A percentile compares a stretch with the other conserved stretches of the same genome.
Conservation (phyloP, 2,888 invertebrate genomes). For the Dynastes grantii region DNA sequence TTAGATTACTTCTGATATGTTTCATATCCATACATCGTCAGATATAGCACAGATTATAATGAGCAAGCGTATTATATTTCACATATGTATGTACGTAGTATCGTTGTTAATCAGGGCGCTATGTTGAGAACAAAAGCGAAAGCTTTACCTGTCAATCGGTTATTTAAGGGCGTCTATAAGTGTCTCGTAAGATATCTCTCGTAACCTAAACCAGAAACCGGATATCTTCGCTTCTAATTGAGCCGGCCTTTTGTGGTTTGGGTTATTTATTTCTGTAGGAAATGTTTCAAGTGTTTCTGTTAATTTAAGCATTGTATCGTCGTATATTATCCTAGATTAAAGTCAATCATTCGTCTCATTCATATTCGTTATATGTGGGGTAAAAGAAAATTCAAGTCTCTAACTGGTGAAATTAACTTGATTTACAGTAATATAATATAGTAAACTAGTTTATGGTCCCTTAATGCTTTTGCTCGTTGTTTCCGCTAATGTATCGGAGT, state of each 20-base stretch:
- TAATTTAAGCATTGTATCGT: neutral
- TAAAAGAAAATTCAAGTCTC: too few species aligned
- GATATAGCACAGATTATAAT: neutral
- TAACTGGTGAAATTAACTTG: too few species aligned
- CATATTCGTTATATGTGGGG: too few species aligned
- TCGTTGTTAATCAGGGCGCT: conserved; percentile 30
- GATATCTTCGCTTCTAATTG: conserved; percentile 67
- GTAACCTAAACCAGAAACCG: conserved; percentile 64
- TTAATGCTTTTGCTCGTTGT: too few species aligned
- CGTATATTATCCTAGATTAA: neutral
- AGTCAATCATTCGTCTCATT: neutral
- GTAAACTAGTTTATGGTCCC: too few species aligned
- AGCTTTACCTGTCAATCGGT: conserved; percentile 48
- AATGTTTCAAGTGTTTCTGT: conserved; percentile 1
- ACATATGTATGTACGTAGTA: neutral
- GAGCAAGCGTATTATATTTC: conserved; percentile 23
- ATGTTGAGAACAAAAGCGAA: conserved; percentile 24
- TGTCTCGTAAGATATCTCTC: conserved; percentile 60
- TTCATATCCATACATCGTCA: conserved; percentile 2
- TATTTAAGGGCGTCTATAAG: conserved; percentile 62
- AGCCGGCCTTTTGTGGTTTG: conserved; percentile 50
- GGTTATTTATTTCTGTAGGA: conserved; percentile 32
- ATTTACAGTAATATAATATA: too few species aligned
- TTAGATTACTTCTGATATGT: neutral
- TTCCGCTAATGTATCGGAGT: too few species aligned